A percentile compares a stretch with the other conserved stretches of the same genome.
These are phyloP conservation scores for Struthidea cinerea DNA, from an alignment of 2,113 vertebrate species.

Conservation along the genomic window DNA sequence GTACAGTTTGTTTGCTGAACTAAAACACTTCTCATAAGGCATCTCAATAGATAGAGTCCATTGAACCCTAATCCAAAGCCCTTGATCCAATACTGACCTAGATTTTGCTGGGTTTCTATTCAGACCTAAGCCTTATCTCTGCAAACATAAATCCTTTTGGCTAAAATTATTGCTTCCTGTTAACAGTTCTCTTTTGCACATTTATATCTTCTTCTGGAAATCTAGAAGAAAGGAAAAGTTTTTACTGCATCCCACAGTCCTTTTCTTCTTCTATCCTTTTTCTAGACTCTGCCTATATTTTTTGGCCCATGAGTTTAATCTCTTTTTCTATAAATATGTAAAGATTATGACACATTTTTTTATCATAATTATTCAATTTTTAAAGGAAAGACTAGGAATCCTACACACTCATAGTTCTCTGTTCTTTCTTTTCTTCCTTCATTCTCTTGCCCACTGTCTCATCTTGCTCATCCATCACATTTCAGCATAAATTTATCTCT, in stretches of 20 bases:
- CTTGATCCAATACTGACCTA: not conserved
- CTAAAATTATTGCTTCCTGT: not conserved
- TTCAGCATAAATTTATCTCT: not conserved
- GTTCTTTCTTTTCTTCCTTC: not conserved
- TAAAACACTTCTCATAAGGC: not conserved
- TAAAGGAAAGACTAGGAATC: not conserved
- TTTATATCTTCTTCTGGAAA: not conserved
- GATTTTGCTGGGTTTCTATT: not conserved
- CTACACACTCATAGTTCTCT: not conserved
- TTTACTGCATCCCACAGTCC: not conserved
- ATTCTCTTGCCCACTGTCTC: not conserved
- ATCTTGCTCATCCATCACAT: not conserved
- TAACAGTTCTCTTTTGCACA: not conserved
- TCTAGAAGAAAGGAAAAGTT: not conserved
- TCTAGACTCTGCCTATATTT: not conserved
- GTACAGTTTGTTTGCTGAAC: not conserved
- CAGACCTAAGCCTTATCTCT: not conserved
- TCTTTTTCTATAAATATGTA: not conserved
- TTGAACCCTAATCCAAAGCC: not conserved
- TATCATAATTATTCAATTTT: not conserved
- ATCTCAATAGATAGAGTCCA: not conserved
- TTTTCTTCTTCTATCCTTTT: not conserved
- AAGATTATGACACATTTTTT: not conserved
- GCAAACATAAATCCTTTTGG: not conserved
- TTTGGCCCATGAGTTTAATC: accelerated